Evolutionary conservation across 2,888 invertebrate genomes (phyloP), one percentile per base, ranked within the genome.

Genomic region (Tenthredo notha): DNA sequence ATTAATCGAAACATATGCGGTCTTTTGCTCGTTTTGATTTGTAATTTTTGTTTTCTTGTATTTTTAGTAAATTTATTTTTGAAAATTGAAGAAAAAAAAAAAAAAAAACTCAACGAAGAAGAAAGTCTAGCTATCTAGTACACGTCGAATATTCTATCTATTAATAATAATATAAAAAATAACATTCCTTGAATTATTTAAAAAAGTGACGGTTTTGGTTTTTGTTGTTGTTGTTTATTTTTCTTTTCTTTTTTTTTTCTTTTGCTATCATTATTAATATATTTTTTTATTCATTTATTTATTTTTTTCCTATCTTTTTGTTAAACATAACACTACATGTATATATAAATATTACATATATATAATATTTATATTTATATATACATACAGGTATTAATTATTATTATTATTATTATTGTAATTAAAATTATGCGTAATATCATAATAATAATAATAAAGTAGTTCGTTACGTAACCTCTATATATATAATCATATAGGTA

Each of bases 11-110:
- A 61, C 25, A 86, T 50, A 86, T 78, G 50, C 50, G 18, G n/a
- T 50, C 1, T 50, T 50, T 50, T 50, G n/a, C 18, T 86, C 80
- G 84, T 77, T 86, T 84, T 87, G 86, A 21, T 82, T 85, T 54
- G 9, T 43, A 40, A 15, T 85, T 21, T 74, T 72, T 10, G 37
- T 37, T 25, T 21, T 43, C 12, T 74, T 78, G 84, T 37, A 12
- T 72, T 29, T n/a, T 9, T 50, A 50, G n/a, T n/a, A 50, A 50
- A n/a, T 50, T 50, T 50, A 18, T n/a, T 50, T 50, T 50, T 6
- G 2, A 6, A 50, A 70, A 29, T 25, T 29, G 37, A 37, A 37
- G 4, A 37, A 37, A 37, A 37, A 7, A 37, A 37, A 37, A 67
- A 12, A 25, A 29, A 67, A 67, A 15, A 15, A 15, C 33, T 12